phyloP scores from a whole-genome alignment of 2,113 vertebrate species.

The Corythaixoides concolor region DNA sequence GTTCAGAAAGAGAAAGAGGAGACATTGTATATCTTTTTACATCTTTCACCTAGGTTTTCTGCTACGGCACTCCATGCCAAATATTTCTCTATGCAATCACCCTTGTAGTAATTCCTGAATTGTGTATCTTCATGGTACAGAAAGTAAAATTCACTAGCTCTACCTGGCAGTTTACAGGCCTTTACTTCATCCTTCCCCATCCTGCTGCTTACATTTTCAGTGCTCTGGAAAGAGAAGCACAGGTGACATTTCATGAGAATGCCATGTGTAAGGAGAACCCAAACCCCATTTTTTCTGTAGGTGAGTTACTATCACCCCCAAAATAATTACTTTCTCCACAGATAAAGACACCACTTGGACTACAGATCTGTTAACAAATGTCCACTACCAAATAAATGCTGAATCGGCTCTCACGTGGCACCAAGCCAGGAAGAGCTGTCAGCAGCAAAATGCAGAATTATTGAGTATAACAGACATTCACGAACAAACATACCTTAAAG shows the following conservation, averaged over 20 bases:
- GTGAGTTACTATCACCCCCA: background rate
- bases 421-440: slow-evolving; percentile 91
- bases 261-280: rapidly evolving
- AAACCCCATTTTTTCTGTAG: background rate
- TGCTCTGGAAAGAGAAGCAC: background rate
- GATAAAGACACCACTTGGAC: slow-evolving; percentile 76
- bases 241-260: background rate
- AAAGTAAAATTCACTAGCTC: background rate
- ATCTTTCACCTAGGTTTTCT: background rate
- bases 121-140: background rate
- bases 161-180: background rate
- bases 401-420: slow-evolving; percentile 86
- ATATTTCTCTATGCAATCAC: background rate
- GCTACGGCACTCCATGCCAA: too few species aligned
- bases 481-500: slow-evolving; percentile 87
- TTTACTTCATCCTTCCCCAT: background rate
- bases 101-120: background rate
- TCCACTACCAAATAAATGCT: slow-evolving; percentile 86
- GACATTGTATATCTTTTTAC: background rate
- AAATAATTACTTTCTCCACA: background rate
- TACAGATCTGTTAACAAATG: slow-evolving; percentile 79
- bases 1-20: background rate
- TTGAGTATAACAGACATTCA: slow-evolving; percentile 87
- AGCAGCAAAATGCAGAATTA: slow-evolving; percentile 86
- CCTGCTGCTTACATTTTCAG: rapidly evolving